Evolutionary conservation across 2,797 vertebrate species (phyloP), one percentile per base, ranked within the genome.

Genomic region (Centroberyx gerrardi): DNA sequence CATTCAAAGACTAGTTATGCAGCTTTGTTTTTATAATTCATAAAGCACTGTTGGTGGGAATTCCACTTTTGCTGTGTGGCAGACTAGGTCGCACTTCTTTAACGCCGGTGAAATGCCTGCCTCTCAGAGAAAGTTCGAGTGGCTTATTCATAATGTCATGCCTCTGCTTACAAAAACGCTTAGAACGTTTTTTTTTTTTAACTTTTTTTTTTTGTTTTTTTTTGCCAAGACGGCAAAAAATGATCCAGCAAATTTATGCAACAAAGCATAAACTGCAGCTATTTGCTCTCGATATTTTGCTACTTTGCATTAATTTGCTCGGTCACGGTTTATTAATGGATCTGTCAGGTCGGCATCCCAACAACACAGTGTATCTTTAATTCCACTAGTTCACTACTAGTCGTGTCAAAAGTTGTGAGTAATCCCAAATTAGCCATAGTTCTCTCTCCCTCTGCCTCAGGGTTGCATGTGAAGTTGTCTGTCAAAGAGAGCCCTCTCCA

Each of bases 381-480:
- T 27, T 51, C 38, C 51, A 53, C 42, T 8, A 38, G 7, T 48
- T 15, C 29, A 28, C 52, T 36, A 22, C 68, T 33, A 15, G 36
- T 27, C 18, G 48, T 70, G 36, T 59, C 42, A 68, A 52, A 82
- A 69, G 71, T 72, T 86, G 82, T 72, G 83, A 88, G 82, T 84
- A 76, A 80, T 87, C 83, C 86, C 73, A 86, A 86, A 87, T 85
- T 88, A 94, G 93, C 92, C 92, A 94, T 93, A 93, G 87, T 88
- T 84, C 76, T 84, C 83, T 85, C 84, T 90, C 82, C 59, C 87
- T 91, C 90, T 87, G 91, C 91, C 93, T 94, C 93, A 94, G 93
- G 93, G 91, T 93, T 89, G 92, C 90, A 92, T 93, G 92, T 92
- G 85, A 91, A 89, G 83, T 78, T 80, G 86, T 90, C 72, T 83